Percentiles rank a stretch among this genome's conserved stretches.
phyloP scores from a whole-genome alignment of 2,797 vertebrate species.

The Cirrhinus molitorella region DNA sequence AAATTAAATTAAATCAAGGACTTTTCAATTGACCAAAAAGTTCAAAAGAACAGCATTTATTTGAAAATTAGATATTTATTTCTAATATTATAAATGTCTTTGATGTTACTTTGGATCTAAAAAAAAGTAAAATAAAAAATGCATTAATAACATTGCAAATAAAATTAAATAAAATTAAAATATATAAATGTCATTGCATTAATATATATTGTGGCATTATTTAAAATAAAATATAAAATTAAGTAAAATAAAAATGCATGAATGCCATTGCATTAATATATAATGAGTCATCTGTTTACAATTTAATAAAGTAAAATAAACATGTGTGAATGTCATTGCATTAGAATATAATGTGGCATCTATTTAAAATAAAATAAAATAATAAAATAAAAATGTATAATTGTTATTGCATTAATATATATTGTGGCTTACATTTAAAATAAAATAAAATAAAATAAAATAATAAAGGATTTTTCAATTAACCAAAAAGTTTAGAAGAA shows the following conservation, averaged over 20 bases:
- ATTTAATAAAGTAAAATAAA: too few relatives aligned
- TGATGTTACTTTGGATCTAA: not conserved
- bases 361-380: not conserved
- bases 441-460: not conserved
- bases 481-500: not conserved
- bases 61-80: not conserved
- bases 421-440: too few relatives aligned
- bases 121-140: not conserved
- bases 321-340: too few relatives aligned
- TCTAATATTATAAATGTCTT: not conserved
- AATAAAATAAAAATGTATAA: not conserved
- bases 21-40: not conserved
- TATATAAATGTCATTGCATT: not conserved
- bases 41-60: not conserved
- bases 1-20: too few relatives aligned
- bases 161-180: too few relatives aligned
- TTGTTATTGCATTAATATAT: too few relatives aligned
- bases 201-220: not conserved
- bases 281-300: too few relatives aligned
- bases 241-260: not conserved
- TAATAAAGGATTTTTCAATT: too few relatives aligned
- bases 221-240: not conserved
- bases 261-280: not conserved
- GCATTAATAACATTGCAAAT: not conserved
- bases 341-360: not conserved